Evolutionary conservation across 2,113 vertebrate genomes (phyloP).

Genomic region (Phylloscopus whistleri): DNA sequence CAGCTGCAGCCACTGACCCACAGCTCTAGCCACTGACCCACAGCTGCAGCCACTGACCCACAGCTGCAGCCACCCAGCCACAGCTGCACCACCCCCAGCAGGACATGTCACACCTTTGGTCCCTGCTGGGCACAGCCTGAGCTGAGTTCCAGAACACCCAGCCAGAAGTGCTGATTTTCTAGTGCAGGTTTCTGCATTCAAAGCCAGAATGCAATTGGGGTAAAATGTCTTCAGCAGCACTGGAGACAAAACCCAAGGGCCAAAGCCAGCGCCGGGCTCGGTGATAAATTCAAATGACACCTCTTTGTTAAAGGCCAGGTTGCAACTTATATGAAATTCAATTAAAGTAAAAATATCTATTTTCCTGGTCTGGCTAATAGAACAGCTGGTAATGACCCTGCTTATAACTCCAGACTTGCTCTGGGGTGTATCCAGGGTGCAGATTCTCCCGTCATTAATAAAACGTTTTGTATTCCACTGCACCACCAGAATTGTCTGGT

Average conservation of each 20-base stretch:
- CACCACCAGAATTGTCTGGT: not conserved
- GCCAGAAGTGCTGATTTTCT: not conserved
- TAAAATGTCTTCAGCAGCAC: not conserved
- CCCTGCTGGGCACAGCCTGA: not conserved
- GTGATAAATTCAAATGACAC: conserved; percentile 20
- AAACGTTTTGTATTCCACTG: not conserved
- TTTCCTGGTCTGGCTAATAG: conserved; percentile 31
- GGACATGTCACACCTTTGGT: not conserved
- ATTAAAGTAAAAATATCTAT: conserved; percentile 62
- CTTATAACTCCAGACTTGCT: conserved; percentile 1
- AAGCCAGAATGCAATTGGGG: not conserved
- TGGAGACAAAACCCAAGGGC: not conserved
- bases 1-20: too few relatives aligned
- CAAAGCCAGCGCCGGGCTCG: not conserved
- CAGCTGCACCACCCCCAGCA: not conserved
- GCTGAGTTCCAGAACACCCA: not conserved
- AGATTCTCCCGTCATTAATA: conserved; percentile 8
- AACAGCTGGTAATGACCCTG: conserved; percentile 11
- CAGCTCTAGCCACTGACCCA: too few relatives aligned
- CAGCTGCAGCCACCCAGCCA: not conserved
- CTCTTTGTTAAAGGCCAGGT: conserved; percentile 23
- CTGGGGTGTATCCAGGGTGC: conserved; percentile 18
- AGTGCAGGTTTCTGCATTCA: not conserved
- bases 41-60: too few relatives aligned
- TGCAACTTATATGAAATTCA: conserved; percentile 45